Percentiles rank a stretch among this genome's conserved stretches.
These are phyloP conservation scores for Congeria kusceri DNA, from an alignment of 2,888 invertebrate species.

Conservation along the genomic window DNA sequence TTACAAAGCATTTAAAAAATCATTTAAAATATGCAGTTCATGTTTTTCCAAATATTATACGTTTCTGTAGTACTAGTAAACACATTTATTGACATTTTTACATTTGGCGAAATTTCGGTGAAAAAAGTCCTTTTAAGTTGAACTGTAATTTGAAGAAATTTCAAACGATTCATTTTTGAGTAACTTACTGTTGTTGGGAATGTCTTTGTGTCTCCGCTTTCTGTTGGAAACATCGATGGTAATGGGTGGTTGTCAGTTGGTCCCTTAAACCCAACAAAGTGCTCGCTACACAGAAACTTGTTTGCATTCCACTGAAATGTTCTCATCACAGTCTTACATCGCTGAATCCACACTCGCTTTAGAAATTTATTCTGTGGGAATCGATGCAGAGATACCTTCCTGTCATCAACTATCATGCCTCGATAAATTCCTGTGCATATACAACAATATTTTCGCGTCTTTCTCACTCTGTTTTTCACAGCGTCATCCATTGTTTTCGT, in stretches of 20 bases:
- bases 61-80: too few species aligned
- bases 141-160: too few species aligned
- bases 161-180: too few species aligned
- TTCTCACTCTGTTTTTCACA: neutral
- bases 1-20: too few species aligned
- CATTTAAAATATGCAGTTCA: too few species aligned
- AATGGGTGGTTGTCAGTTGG: too few species aligned
- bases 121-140: too few species aligned
- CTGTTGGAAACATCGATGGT: conserved; percentile 15
- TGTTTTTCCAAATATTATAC: too few species aligned
- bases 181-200: conserved; percentile 11
- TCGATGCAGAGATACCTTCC: conserved; percentile 12
- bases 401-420: conserved; percentile 7
- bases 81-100: too few species aligned
- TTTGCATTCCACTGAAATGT: conserved; percentile 15
- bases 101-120: too few species aligned
- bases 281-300: conserved; percentile 14
- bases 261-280: conserved; percentile 8
- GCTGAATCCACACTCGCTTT: conserved; percentile 19
- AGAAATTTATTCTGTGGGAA: conserved; percentile 18
- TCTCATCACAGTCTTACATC: conserved; percentile 21
- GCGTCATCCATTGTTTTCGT: too few species aligned
- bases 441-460: conserved; percentile 11
- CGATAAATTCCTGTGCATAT: too few species aligned
- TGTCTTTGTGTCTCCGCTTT: neutral